These are phyloP conservation scores for Thalassaphorura encarpata DNA, from an alignment of 1,140 invertebrate genomes.

Conservation along the genomic window DNA sequence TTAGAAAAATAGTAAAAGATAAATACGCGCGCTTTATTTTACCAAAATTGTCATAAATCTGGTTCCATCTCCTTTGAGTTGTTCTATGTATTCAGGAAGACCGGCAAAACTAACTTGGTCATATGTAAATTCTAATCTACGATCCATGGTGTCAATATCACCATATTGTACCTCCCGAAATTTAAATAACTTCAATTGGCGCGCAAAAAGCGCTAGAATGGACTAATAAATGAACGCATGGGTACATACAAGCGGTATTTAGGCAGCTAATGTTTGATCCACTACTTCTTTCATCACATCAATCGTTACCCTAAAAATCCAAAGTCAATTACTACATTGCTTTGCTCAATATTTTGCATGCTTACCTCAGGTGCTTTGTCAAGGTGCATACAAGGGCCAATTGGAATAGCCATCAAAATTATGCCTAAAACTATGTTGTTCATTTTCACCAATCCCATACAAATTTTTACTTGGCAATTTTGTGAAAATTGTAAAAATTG, in stretches of 20 bases:
- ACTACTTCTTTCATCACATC: conserved; percentile 37
- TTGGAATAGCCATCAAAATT: neutral
- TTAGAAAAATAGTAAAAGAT: no score
- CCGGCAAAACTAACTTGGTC: conserved; percentile 38
- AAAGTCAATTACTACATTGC: no score
- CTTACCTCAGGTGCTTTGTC: conserved; percentile 14
- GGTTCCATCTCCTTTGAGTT: conserved; percentile 34
- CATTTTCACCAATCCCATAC: conserved; percentile 46
- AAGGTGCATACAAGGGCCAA: conserved; percentile 13
- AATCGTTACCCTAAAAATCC: no score
- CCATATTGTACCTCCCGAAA: conserved; percentile 46
- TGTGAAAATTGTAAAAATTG: conserved; percentile 45
- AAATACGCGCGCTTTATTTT: no score
- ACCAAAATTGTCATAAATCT: no score
- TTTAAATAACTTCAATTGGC: no score
- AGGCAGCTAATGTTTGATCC: conserved; percentile 34
- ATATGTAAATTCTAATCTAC: conserved; percentile 44
- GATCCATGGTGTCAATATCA: conserved; percentile 37
- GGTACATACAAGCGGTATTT: conserved; percentile 28
- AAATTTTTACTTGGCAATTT: conserved; percentile 41
- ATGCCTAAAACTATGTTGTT: conserved; percentile 26
- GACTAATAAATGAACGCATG: no score
- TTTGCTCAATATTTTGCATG: conserved; percentile 10
- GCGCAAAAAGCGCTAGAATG: no score
- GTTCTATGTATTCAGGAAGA: conserved; percentile 38